These are phyloP conservation scores for Micoletzkya japonica DNA, from an alignment of 2,888 invertebrate genomes.

Conservation along the genomic window DNA sequence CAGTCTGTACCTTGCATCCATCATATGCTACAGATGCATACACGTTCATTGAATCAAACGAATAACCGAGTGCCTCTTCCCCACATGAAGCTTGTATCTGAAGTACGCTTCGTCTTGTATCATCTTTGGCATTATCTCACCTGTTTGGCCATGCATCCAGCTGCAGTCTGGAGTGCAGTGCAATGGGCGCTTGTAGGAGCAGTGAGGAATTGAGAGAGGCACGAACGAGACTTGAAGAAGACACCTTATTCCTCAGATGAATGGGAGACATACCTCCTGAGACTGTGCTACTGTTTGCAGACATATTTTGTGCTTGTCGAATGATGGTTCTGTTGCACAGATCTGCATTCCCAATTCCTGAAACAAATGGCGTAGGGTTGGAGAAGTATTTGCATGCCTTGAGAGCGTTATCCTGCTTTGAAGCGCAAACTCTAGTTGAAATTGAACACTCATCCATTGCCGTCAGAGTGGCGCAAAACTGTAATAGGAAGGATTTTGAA, in stretches of 20 bases:
- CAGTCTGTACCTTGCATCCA: slow-evolving; percentile 28
- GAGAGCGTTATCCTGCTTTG: slow-evolving; percentile 32
- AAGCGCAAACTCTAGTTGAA: slow-evolving; percentile 32
- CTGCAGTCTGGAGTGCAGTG: slow-evolving; percentile 28
- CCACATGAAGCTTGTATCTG: slow-evolving; percentile 31
- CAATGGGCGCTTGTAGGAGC: slow-evolving; percentile 29
- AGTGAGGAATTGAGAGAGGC: slow-evolving; percentile 35
- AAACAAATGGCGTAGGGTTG: neutral
- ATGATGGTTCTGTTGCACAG: slow-evolving; percentile 36
- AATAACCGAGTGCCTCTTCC: slow-evolving; percentile 29
- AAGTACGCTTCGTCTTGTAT: neutral
- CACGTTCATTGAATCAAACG: slow-evolving; percentile 33
- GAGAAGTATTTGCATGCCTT: slow-evolving; percentile 14
- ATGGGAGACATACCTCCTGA: slow-evolving; percentile 26
- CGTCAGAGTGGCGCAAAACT: slow-evolving; percentile 25
- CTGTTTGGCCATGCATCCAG: slow-evolving; percentile 31
- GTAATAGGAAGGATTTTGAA: neutral
- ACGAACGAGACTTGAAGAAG: slow-evolving; percentile 28
- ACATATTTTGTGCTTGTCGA: slow-evolving; percentile 45
- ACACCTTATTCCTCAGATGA: neutral
- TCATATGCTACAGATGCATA: slow-evolving; percentile 31
- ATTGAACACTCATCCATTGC: slow-evolving; percentile 33
- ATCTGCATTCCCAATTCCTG: slow-evolving; percentile 31
- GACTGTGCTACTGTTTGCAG: slow-evolving; percentile 33
- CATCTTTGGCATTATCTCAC: slow-evolving; percentile 6